phyloP scores from a whole-genome alignment of 2,888 invertebrate species.

The Sicus ferrugineus region DNA sequence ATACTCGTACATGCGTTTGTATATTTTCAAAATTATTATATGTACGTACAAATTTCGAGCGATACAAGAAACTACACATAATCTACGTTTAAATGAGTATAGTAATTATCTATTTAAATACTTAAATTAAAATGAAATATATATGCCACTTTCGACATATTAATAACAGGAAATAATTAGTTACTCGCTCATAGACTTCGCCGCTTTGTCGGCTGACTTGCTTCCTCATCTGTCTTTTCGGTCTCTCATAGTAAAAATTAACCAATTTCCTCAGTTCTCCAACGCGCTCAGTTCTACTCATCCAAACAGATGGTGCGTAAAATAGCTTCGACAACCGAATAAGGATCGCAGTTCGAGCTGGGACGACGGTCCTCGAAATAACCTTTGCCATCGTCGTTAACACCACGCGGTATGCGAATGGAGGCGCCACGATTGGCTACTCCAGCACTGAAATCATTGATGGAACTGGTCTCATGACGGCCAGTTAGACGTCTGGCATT shows the following conservation, averaged over 20 bases:
- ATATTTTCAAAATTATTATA: background rate
- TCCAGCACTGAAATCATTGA: constrained; percentile 91
- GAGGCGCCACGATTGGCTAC: constrained; percentile 95
- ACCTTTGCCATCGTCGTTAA: constrained; percentile 91
- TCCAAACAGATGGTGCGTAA: constrained; percentile 85
- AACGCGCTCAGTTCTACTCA: constrained; percentile 47
- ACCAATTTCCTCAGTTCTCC: too few relatives aligned
- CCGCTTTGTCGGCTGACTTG: background rate
- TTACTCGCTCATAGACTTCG: too few relatives aligned
- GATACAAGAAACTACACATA: too few relatives aligned
- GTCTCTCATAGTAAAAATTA: too few relatives aligned
- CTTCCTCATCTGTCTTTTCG: background rate
- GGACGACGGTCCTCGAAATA: constrained; percentile 95
- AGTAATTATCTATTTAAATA: too few relatives aligned
- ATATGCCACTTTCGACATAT: too few relatives aligned
- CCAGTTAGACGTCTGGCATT: constrained; percentile 96
- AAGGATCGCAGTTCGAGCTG: constrained; percentile 92
- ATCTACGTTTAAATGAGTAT: too few relatives aligned
- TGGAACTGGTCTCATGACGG: constrained; percentile 94
- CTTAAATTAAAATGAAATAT: too few relatives aligned
- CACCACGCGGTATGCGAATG: constrained; percentile 91
- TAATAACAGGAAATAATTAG: background rate
- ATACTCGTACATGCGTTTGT: background rate
- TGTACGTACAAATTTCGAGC: too few relatives aligned
- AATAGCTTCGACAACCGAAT: constrained; percentile 84